Evolutionary conservation across 1,140 invertebrate genomes (phyloP).

Genomic region (Trachymyrmex septentrionalis): DNA sequence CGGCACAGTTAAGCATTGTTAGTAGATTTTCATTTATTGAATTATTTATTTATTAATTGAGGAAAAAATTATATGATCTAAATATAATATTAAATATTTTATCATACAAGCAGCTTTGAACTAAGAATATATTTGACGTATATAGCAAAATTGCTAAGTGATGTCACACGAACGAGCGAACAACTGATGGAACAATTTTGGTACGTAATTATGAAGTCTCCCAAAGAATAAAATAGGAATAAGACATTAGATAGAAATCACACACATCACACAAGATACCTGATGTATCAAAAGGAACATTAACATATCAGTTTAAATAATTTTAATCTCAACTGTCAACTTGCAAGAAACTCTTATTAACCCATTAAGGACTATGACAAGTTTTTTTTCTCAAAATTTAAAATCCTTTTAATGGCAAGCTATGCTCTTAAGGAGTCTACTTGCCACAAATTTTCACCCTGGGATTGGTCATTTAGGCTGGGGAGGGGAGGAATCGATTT

Average conservation of each 20-base stretch:
- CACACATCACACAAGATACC: neutral
- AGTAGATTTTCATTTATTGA: neutral
- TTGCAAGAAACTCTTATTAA: slow-evolving; percentile 9
- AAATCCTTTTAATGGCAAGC: too few relatives aligned
- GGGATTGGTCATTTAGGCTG: too few relatives aligned
- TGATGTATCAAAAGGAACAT: slow-evolving; percentile 13
- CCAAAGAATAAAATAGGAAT: slow-evolving; percentile 45
- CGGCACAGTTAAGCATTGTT: neutral
- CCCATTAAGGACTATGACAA: too few relatives aligned
- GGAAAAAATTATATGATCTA: neutral
- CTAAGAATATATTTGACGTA: neutral
- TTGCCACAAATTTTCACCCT: too few relatives aligned
- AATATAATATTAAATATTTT: slow-evolving; percentile 12
- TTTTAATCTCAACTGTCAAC: neutral
- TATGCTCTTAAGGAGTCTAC: too few relatives aligned
- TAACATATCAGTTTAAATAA: neutral
- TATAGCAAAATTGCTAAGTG: neutral
- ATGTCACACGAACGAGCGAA: neutral
- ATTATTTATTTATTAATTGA: slow-evolving; percentile 29
- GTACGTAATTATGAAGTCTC: slow-evolving; percentile 4
- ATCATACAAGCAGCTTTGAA: neutral
- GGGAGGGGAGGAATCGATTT: too few relatives aligned
- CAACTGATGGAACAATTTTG: neutral
- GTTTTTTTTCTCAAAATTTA: too few relatives aligned
- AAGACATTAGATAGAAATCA: slow-evolving; percentile 10